These are phyloP conservation scores for Phengaris alcon DNA, from an alignment of 2,888 invertebrate species.

Conservation along the genomic window DNA sequence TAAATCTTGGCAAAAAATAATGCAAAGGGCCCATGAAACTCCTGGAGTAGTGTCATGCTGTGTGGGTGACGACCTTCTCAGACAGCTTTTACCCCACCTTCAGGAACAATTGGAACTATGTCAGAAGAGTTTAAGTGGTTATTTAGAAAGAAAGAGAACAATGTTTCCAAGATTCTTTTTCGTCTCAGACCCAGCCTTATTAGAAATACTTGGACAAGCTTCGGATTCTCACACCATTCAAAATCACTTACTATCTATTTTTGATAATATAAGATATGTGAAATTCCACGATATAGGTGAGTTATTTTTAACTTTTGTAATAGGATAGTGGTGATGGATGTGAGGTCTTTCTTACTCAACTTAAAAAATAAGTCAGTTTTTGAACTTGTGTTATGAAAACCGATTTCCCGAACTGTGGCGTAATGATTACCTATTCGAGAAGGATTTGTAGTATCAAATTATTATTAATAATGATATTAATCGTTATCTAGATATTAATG, in stretches of 20 bases:
- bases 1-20: conserved; percentile 98
- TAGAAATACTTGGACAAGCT: conserved; percentile 95
- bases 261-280: conserved; percentile 95
- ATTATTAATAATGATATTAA: no score
- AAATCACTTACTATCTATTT: conserved; percentile 95
- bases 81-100: conserved; percentile 94
- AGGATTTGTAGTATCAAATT: no score
- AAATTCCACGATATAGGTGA: conserved; percentile 93
- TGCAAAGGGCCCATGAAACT: conserved; percentile 97
- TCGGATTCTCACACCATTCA: conserved; percentile 97
- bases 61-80: conserved; percentile 95
- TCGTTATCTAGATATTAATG: no score
- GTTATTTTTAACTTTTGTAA: not conserved
- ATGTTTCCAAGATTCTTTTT: conserved; percentile 97
- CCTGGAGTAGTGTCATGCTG: conserved; percentile 97
- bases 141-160: conserved; percentile 92
- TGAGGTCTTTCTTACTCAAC: no score
- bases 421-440: no score
- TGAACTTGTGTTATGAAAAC: no score
- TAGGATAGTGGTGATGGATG: not conserved
- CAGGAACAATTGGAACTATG: conserved; percentile 98
- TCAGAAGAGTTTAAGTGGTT: conserved; percentile 97
- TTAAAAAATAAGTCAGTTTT: no score
- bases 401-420: no score
- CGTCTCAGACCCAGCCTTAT: conserved; percentile 93